These are phyloP conservation scores for Hipparchia semele DNA, from an alignment of 2,888 invertebrate genomes.

Conservation along the genomic window DNA sequence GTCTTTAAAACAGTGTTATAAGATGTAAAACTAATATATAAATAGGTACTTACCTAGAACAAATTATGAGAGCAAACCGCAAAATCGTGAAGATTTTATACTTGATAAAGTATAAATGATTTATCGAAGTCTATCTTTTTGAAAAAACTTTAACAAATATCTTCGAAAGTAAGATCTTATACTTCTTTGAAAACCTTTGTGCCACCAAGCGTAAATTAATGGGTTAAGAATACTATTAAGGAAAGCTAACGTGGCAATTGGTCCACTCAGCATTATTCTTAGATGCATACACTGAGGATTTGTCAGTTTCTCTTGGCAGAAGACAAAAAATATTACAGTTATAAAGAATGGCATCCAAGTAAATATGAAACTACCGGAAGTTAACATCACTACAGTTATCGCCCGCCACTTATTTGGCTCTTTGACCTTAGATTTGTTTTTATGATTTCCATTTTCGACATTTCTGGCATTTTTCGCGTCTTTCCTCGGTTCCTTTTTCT, in stretches of 20 bases:
- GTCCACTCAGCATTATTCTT: slow-evolving; percentile 80
- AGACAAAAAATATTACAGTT: slow-evolving; percentile 79
- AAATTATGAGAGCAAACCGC: not conserved
- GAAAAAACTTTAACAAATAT: slow-evolving; percentile 40
- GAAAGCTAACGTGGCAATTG: slow-evolving; percentile 84
- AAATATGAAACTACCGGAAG: slow-evolving; percentile 83
- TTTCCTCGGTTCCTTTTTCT: slow-evolving; percentile 38
- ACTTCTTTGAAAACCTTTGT: slow-evolving; percentile 84
- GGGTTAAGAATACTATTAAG: slow-evolving; percentile 85
- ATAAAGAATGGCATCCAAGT: slow-evolving; percentile 86
- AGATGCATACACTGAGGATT: slow-evolving; percentile 76
- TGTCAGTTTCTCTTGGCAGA: slow-evolving; percentile 73
- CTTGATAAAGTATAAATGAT: not conserved
- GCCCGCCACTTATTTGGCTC: slow-evolving; percentile 83
- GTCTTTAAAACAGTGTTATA: not conserved
- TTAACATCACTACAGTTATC: slow-evolving; percentile 84
- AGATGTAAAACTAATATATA: not conserved
- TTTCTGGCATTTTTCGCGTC: slow-evolving; percentile 25
- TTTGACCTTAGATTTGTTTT: slow-evolving; percentile 49
- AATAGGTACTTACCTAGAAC: not conserved
- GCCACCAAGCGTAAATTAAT: slow-evolving; percentile 88
- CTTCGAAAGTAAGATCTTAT: slow-evolving; percentile 61
- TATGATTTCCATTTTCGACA: slow-evolving; percentile 19
- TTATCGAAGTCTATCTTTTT: slow-evolving; percentile 21
- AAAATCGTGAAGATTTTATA: not conserved